Evolutionary conservation across 2,797 vertebrate species (phyloP).

Genomic region (Salarias fasciatus): DNA sequence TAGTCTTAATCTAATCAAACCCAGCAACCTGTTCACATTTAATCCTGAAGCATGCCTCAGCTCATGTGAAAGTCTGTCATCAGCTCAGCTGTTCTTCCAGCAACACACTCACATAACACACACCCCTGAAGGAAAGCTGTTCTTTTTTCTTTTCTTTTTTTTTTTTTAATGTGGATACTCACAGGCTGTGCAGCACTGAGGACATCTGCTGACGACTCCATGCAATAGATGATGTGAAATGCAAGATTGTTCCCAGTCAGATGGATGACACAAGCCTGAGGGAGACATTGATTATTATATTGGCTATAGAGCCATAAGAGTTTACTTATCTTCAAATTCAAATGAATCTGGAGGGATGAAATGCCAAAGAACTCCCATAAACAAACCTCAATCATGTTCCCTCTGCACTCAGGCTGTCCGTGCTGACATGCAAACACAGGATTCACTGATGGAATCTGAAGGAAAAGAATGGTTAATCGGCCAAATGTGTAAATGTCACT

Average conservation of each 20-base stretch:
- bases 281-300: slow-evolving; percentile 5
- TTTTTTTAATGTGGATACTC: slow-evolving; percentile 38
- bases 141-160: no score
- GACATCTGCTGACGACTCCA: slow-evolving; percentile 81
- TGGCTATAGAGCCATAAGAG: not conserved
- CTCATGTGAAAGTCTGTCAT: no score
- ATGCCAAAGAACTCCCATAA: not conserved
- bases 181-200: slow-evolving; percentile 71
- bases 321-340: no score
- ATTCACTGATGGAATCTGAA: slow-evolving; percentile 72
- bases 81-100: no score
- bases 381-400: slow-evolving; percentile 89
- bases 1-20: no score
- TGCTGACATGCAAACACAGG: slow-evolving; percentile 88
- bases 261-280: slow-evolving; percentile 85
- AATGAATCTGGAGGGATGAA: not conserved
- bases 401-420: slow-evolving; percentile 84
- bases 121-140: not conserved
- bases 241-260: slow-evolving; percentile 46
- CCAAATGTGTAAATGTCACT: no score
- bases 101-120: not conserved
- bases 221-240: slow-evolving; percentile 85
- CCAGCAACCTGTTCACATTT: no score
- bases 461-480: not conserved
- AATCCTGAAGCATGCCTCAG: no score